Conservation (phyloP, 2,797 vertebrate genomes). For the Sylvilagus floridanus region DNA sequence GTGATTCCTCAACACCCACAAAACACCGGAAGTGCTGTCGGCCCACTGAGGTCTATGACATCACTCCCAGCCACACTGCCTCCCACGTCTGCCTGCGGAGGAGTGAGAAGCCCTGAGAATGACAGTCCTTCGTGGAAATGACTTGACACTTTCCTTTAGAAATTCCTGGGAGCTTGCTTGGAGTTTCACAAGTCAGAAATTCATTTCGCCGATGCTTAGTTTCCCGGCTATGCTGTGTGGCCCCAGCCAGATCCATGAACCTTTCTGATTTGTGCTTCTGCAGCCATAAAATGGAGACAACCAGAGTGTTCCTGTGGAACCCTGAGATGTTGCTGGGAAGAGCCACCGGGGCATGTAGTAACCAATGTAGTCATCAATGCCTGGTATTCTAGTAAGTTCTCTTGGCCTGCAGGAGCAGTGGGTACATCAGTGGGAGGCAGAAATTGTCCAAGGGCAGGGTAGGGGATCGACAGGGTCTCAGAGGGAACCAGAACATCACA, state of each 20-base stretch:
- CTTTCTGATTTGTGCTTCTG: neutral
- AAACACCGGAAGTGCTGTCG: neutral
- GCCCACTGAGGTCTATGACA: neutral
- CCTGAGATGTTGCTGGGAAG: neutral
- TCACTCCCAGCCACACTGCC: neutral
- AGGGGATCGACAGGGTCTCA: accelerated
- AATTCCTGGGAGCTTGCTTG: neutral
- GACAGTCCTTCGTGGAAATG: neutral
- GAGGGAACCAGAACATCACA: neutral
- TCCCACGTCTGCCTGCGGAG: neutral
- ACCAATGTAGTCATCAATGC: neutral
- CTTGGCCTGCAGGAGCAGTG: too few relatives aligned
- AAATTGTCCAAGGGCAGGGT: too few relatives aligned
- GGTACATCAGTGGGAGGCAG: too few relatives aligned
- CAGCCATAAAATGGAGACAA: neutral
- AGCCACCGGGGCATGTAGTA: accelerated
- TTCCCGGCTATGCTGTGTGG: neutral
- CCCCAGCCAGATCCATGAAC: neutral
- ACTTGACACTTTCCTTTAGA: neutral
- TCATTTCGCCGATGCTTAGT: neutral
- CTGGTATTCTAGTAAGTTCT: accelerated
- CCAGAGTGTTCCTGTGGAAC: accelerated
- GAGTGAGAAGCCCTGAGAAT: neutral
- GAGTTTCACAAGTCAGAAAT: neutral
- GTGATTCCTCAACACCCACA: neutral